Evolutionary conservation across 2,113 vertebrate species (phyloP), one percentile per base, ranked within the genome.

Genomic region (Lagopus leucura): DNA sequence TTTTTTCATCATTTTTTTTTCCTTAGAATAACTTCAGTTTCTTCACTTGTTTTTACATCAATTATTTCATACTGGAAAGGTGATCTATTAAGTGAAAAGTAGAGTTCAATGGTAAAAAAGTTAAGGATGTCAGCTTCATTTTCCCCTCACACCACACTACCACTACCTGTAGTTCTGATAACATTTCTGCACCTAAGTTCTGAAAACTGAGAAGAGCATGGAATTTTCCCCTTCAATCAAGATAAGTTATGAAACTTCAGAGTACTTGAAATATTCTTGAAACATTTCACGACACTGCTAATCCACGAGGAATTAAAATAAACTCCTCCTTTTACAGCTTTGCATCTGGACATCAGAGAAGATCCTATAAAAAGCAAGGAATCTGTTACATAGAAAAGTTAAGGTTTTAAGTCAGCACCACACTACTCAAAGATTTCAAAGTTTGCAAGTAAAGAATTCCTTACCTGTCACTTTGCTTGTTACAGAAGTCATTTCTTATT

Each of bases 381-480:
- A 73, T 5, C 19, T 11, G 8, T 60, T 60, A 86, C 21, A 76
- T 0, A 38, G 36, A 36, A 7, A 64, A 64, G 25, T 12, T 40
- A 16, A 64, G n/a, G 7, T 58, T 58, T 63, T 40, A 38, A 28
- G 16, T 63, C 36, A 40, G 25, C 24, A 17, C 61, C 61, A 40
- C 61, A 40, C 61, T 28, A 40, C 17, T n/a, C 9, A 81, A 45
- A 75, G 30, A 27, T 76, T 36, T 87, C 66, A 69, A 14, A 8
- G 32, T 50, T 2, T 60, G 13, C 76, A 63, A 71, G 11, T n/a
- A 16, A 74, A 83, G 71, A 47, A 67, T 73, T 2, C 28, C 96
- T 93, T 92, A 99, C 99, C 99, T 98, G 98, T 99, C 99, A 40
- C 99, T 99, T 97, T 99, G 99, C 82, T 99, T 99, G 97, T 99